Conservation (phyloP, 2,888 invertebrate genomes). For the Noctua janthe region DNA sequence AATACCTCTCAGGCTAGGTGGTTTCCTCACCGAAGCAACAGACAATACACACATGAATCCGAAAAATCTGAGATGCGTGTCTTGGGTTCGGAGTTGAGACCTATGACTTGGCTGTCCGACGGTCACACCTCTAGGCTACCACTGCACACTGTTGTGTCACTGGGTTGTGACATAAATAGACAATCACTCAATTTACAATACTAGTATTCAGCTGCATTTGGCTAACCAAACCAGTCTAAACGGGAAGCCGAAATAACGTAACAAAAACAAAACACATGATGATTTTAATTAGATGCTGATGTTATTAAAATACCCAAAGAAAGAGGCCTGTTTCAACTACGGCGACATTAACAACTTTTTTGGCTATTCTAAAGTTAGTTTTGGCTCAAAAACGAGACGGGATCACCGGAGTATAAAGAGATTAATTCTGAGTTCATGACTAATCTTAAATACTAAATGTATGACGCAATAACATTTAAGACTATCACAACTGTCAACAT, state of each 20-base stretch:
- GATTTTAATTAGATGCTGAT: constrained; percentile 4
- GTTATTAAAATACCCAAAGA: background rate
- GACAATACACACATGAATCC: too few relatives aligned
- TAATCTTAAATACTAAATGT: constrained; percentile 33
- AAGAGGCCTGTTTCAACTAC: constrained; percentile 8
- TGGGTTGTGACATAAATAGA: too few relatives aligned
- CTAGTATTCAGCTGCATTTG: background rate
- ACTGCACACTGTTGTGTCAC: too few relatives aligned
- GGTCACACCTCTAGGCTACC: too few relatives aligned
- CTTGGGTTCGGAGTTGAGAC: too few relatives aligned
- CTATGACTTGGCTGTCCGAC: too few relatives aligned
- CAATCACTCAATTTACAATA: background rate
- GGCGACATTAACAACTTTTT: constrained; percentile 16
- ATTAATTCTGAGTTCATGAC: constrained; percentile 49
- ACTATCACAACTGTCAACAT: constrained; percentile 10
- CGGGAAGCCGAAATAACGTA: background rate
- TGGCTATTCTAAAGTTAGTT: constrained; percentile 49
- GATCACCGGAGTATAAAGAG: constrained; percentile 43
- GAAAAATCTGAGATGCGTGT: too few relatives aligned
- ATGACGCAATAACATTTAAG: constrained; percentile 15
- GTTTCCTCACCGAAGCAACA: too few relatives aligned
- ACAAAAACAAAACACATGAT: background rate
- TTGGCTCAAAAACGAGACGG: constrained; percentile 61
- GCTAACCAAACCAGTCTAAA: too few relatives aligned
- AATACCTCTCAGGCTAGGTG: too few relatives aligned